Percentiles rank a stretch among this genome's conserved stretches.
phyloP scores from a whole-genome alignment of 2,113 vertebrate species.

The Lamprotornis superbus region DNA sequence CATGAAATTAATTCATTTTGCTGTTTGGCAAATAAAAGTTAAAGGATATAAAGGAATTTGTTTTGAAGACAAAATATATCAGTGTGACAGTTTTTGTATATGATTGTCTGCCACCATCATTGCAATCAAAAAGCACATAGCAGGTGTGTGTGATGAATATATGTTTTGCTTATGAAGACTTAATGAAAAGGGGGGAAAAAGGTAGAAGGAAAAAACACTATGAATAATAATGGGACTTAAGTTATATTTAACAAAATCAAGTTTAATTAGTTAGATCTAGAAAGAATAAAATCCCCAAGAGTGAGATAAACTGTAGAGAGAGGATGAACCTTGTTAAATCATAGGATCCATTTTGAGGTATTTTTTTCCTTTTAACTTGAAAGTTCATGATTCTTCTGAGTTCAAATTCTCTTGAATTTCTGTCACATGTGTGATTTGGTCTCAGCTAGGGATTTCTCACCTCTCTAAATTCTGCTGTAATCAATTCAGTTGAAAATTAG shows the following conservation, averaged over 20 bases:
- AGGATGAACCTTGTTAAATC: background rate
- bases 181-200: background rate
- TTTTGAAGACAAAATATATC: background rate
- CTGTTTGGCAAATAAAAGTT: background rate
- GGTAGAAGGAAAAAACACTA: background rate
- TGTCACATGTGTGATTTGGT: background rate
- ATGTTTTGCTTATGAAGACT: background rate
- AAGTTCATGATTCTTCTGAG: background rate
- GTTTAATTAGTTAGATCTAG: background rate
- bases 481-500: background rate
- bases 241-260: background rate
- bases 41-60: background rate
- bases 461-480: background rate
- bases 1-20: background rate
- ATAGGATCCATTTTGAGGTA: background rate
- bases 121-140: background rate
- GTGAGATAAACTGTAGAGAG: accelerated
- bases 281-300: background rate
- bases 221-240: background rate
- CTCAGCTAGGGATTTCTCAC: background rate
- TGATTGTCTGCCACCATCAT: background rate
- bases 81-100: background rate
- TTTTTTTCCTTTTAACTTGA: background rate
- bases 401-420: background rate
- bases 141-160: background rate